Evolutionary conservation across 1,140 invertebrate genomes (phyloP).

Genomic region (Papilio glaucus): DNA sequence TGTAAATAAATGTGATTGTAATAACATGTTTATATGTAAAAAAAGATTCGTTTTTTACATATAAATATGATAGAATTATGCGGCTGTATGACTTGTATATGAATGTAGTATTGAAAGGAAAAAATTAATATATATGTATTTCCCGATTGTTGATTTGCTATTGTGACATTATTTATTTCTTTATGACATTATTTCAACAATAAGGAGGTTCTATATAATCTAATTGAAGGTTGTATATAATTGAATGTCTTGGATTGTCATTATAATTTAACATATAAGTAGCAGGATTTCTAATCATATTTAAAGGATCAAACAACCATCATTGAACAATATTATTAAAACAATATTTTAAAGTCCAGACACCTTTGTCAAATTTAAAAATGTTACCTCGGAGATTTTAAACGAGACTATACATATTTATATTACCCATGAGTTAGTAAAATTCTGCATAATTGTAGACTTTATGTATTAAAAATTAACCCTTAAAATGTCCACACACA

Average conservation of each 20-base stretch:
- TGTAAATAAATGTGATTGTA: slow-evolving; percentile 34
- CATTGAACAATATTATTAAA: no score
- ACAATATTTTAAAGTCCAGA: no score
- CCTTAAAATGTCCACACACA: no score
- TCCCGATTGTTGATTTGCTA: neutral
- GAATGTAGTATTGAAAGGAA: neutral
- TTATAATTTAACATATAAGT: neutral
- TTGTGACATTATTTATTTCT: slow-evolving; percentile 23
- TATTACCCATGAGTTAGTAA: no score
- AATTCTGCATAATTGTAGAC: no score
- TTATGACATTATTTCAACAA: slow-evolving; percentile 4
- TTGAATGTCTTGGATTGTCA: slow-evolving; percentile 10
- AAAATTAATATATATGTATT: neutral
- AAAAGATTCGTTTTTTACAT: neutral
- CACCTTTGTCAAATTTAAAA: no score
- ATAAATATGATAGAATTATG: neutral
- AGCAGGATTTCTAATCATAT: no score
- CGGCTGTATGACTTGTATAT: slow-evolving; percentile 20
- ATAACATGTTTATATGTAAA: slow-evolving; percentile 6
- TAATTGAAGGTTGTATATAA: neutral
- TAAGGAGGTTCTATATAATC: neutral
- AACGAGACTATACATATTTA: no score
- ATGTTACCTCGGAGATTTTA: no score
- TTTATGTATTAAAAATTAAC: no score
- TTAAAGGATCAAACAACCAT: no score